Percentiles rank a stretch among this genome's conserved stretches.
Evolutionary conservation across 2,797 vertebrate genomes (phyloP).

Genomic region (Acanthopagrus latus): DNA sequence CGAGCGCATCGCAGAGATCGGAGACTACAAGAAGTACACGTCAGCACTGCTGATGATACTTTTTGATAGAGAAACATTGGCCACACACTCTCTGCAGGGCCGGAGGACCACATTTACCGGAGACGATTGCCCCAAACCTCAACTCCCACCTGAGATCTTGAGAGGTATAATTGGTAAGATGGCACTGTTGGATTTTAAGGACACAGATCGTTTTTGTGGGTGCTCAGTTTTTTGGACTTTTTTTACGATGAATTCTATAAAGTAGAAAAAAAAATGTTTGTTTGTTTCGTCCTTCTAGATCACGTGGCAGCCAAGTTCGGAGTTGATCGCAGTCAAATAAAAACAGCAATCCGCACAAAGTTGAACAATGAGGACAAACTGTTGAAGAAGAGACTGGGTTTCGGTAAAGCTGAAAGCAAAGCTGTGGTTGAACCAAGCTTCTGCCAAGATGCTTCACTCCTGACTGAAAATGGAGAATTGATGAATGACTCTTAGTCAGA

Average conservation of each 20-base stretch:
- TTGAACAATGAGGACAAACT: constrained; percentile 85
- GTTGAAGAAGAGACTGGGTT: constrained; percentile 82
- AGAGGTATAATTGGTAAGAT: constrained; percentile 78
- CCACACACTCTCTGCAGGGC: constrained; percentile 84
- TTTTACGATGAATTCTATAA: background rate
- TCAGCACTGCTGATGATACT: constrained; percentile 83
- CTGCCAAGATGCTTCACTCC: constrained; percentile 59
- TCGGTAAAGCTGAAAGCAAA: constrained; percentile 74
- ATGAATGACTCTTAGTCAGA: constrained; percentile 60
- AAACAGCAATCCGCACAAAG: constrained; percentile 83
- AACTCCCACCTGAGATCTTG: constrained; percentile 82
- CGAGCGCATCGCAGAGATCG: constrained; percentile 78
- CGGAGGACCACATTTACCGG: constrained; percentile 76
- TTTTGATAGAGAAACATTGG: constrained; percentile 83
- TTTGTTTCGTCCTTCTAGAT: constrained; percentile 61
- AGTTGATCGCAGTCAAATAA: constrained; percentile 78
- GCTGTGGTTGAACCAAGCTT: constrained; percentile 46
- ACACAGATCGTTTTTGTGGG: background rate
- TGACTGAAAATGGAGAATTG: constrained; percentile 53
- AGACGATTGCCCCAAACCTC: constrained; percentile 82
- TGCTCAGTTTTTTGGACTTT: background rate
- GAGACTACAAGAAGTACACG: constrained; percentile 84
- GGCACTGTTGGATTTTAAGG: background rate
- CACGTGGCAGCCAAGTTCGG: constrained; percentile 79
- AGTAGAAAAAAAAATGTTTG: background rate